Evolutionary conservation across 2,888 invertebrate species (phyloP), one percentile per base, ranked within the genome.

Genomic region (Lasioglossum vierecki): DNA sequence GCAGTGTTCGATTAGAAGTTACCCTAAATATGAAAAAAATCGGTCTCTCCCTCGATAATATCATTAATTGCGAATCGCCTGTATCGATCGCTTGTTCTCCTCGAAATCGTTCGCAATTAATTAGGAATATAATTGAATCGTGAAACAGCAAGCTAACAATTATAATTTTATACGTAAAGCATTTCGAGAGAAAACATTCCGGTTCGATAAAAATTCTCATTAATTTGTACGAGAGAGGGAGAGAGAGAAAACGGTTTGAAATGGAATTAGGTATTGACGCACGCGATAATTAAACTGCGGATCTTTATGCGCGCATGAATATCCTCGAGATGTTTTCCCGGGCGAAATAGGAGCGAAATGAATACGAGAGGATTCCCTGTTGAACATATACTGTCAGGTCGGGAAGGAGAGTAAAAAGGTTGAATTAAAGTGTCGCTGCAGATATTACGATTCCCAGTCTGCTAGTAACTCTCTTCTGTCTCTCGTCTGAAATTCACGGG

Each of bases 381-480:
- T 30, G 66, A 35, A 66, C 18, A 9, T 63, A 35, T 30, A 30
- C 35, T 35, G 66, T 66, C 66, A 15, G 35, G 66, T 66, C 18
- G 66, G 22, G 8, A 35, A 35, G 2, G 35, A 35, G 18, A 35
- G 15, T 8, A 18, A 66, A 35, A 35, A 66, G 35, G 66, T 66
- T 66, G n/a, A 66, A 68, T 73, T 57, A 53, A 35, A 66, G 18
- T 82, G 41, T 26, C 18, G 9, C 68, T 53, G 4, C 30, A 15
- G 66, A 66, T 66, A 66, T 66, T 66, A 66, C 66, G 66, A 66
- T 35, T 66, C 73, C 49, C 49, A 22, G 49, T 22, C 49, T 6
- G 73, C 46, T 53, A 2, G 30, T 73, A 73, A 53, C 35, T 35
- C 35, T 35, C 18, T 63, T 46, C 13, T 35, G 35, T 35, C 30